Conservation (phyloP, 2,888 invertebrate species). For the Hypsopygia costalis region DNA sequence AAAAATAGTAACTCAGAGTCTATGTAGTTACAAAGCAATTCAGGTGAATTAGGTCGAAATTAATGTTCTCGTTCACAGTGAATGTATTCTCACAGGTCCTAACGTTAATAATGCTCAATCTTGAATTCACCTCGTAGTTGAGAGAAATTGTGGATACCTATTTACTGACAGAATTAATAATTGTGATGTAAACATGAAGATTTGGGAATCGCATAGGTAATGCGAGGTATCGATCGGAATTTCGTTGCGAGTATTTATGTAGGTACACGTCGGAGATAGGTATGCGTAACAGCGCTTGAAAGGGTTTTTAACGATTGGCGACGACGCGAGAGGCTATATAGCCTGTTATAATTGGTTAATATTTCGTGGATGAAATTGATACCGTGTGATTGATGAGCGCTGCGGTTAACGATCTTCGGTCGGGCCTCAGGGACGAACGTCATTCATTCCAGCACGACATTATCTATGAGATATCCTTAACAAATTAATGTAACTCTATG, state of each 20-base stretch:
- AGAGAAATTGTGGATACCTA: constrained; percentile 2
- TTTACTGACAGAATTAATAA: constrained; percentile 5
- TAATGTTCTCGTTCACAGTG: constrained; percentile 7
- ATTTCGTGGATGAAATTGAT: constrained; percentile 64
- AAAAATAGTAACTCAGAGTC: background rate
- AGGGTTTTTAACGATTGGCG: constrained; percentile 52
- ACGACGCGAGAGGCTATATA: constrained; percentile 37
- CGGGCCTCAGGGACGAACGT: background rate
- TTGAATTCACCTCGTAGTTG: constrained; percentile 3
- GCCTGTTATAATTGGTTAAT: constrained; percentile 64
- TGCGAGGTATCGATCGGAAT: constrained; percentile 15
- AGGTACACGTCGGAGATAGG: constrained; percentile 10
- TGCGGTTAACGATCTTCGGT: constrained; percentile 45
- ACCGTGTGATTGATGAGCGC: constrained; percentile 68
- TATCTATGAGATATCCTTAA: constrained; percentile 1
- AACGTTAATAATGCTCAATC: constrained; percentile 9
- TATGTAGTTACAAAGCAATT: background rate
- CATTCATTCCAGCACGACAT: constrained; percentile 2
- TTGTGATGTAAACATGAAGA: background rate
- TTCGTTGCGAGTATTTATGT: constrained; percentile 10
- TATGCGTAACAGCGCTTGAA: constrained; percentile 24
- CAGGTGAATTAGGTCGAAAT: constrained; percentile 6
- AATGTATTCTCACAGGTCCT: constrained; percentile 8
- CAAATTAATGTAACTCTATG: background rate
- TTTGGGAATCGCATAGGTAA: constrained; percentile 11